Evolutionary conservation across 2,888 invertebrate genomes (phyloP).

Genomic region (Campoplex nolae): DNA sequence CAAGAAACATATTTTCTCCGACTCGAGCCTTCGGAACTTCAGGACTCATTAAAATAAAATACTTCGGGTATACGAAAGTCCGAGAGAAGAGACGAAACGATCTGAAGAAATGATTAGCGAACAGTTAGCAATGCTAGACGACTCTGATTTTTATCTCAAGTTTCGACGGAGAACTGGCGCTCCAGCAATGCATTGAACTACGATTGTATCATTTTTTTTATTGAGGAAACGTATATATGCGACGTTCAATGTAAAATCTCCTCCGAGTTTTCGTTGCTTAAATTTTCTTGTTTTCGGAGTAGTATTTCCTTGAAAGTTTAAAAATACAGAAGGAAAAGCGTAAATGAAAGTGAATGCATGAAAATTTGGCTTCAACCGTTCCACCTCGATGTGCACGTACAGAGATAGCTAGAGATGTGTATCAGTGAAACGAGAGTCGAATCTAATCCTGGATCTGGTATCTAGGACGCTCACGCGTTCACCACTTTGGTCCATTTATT

Average conservation of each 20-base stretch:
- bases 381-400: conserved; percentile 16
- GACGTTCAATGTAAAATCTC: neutral
- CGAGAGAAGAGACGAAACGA: conserved; percentile 46
- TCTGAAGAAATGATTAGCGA: conserved; percentile 45
- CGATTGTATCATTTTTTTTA: neutral
- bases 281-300: neutral
- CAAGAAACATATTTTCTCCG: neutral
- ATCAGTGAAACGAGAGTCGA: conserved; percentile 48
- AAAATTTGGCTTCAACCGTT: conserved; percentile 1
- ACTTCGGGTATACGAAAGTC: neutral
- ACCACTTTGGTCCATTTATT: conserved; percentile 45
- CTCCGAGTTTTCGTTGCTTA: neutral
- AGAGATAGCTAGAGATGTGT: neutral
- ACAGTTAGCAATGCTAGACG: conserved; percentile 43
- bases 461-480: conserved; percentile 48
- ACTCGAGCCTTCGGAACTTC: neutral
- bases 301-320: neutral
- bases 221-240: too few species aligned
- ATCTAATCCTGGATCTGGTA: conserved; percentile 57
- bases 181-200: conserved; percentile 14
- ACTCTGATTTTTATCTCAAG: conserved; percentile 52
- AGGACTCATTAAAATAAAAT: conserved; percentile 16
- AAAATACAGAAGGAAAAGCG: neutral
- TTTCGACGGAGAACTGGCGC: conserved; percentile 13
- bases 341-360: neutral